Conservation (phyloP, 2,888 invertebrate species). For the Drosophila pseudotakahashii region DNA sequence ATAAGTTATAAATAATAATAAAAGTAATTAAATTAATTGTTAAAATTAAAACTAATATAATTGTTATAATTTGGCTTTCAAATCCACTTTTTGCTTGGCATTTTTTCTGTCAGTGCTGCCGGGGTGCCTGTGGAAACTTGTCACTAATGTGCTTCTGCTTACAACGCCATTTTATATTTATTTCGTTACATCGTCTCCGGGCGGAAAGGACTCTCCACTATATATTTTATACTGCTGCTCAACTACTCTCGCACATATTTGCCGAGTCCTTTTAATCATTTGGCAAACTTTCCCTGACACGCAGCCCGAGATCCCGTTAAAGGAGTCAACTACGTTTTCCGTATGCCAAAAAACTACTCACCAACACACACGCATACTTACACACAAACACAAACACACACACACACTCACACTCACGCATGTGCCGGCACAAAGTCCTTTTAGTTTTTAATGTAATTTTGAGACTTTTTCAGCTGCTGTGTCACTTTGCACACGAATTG, state of each 20-base stretch:
- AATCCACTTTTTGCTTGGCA: too few relatives aligned
- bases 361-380: constrained; percentile 14
- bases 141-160: constrained; percentile 76
- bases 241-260: constrained; percentile 40
- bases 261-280: constrained; percentile 79
- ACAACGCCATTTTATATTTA: constrained; percentile 78
- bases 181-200: constrained; percentile 67
- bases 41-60: too few relatives aligned
- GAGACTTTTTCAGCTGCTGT: constrained; percentile 64
- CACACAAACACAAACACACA: neutral
- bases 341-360: constrained; percentile 69
- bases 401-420: constrained; percentile 1
- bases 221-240: constrained; percentile 15
- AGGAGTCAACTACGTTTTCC: constrained; percentile 73
- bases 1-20: too few relatives aligned
- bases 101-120: neutral
- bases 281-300: constrained; percentile 77
- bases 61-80: too few relatives aligned
- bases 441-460: constrained; percentile 78
- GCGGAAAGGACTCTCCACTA: constrained; percentile 55
- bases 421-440: constrained; percentile 53
- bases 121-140: constrained; percentile 14
- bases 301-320: constrained; percentile 59
- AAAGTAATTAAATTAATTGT: too few relatives aligned
- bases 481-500: constrained; percentile 56